These are phyloP conservation scores for Megathymus violae DNA, from an alignment of 1,140 invertebrate species.

Conservation along the genomic window DNA sequence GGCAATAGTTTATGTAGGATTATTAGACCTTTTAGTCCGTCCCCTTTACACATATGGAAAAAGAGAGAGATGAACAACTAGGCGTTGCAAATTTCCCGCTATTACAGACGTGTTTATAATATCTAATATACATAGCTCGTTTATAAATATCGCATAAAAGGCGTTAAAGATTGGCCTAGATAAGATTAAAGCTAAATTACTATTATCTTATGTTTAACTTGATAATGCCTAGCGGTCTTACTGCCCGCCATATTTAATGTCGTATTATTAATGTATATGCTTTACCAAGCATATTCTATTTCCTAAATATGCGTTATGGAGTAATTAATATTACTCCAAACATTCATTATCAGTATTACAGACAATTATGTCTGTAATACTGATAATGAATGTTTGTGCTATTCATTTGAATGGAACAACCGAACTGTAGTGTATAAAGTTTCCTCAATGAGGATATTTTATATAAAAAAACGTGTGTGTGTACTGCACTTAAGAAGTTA, in stretches of 20 bases:
- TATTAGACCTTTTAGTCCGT: background rate
- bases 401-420: too few relatives aligned
- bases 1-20: too few relatives aligned
- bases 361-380: too few relatives aligned
- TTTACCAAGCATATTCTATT: background rate
- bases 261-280: conserved; percentile 10
- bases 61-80: background rate
- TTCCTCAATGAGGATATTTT: too few relatives aligned
- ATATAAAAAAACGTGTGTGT: too few relatives aligned
- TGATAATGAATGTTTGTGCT: too few relatives aligned
- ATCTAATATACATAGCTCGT: background rate
- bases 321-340: too few relatives aligned
- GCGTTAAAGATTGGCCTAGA: conserved; percentile 44
- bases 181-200: conserved; percentile 54
- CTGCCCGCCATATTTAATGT: conserved; percentile 25
- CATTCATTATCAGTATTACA: too few relatives aligned
- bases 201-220: conserved; percentile 56
- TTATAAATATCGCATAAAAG: conserved; percentile 14
- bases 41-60: background rate
- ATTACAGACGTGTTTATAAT: background rate
- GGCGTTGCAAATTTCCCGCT: background rate
- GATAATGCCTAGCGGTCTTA: conserved; percentile 47
- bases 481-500: too few relatives aligned
- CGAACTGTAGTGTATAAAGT: too few relatives aligned
- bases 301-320: too few relatives aligned